These are phyloP conservation scores for Sorex maritimensis DNA, from an alignment of 2,797 vertebrate genomes.

Conservation along the genomic window DNA sequence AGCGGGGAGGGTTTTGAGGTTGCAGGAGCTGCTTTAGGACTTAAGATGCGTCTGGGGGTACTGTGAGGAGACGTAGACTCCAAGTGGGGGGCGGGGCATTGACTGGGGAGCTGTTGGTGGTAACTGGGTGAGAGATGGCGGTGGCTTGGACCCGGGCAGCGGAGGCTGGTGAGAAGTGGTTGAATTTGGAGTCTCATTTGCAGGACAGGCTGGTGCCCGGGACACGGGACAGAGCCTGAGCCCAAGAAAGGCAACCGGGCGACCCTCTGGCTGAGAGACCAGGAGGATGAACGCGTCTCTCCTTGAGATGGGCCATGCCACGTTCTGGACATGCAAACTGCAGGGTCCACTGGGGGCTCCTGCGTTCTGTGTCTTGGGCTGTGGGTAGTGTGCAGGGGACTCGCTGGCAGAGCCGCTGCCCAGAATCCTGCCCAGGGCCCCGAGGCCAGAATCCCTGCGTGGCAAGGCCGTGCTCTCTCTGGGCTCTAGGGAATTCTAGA, in stretches of 20 bases:
- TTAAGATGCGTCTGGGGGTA: neutral
- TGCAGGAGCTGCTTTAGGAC: fast-evolving
- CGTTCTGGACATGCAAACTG: neutral
- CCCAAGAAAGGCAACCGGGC: too few relatives aligned
- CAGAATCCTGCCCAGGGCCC: too few relatives aligned
- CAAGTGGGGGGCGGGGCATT: neutral
- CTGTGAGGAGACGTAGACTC: neutral
- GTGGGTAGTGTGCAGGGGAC: too few relatives aligned
- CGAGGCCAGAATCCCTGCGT: too few relatives aligned
- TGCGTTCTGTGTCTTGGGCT: neutral
- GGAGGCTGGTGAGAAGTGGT: neutral
- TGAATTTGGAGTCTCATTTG: neutral
- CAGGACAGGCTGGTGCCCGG: neutral
- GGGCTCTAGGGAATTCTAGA: neutral
- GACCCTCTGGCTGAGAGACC: neutral
- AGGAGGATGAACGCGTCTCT: neutral
- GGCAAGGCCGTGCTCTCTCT: neutral
- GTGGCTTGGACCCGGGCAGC: neutral
- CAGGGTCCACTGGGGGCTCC: neutral
- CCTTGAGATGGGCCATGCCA: neutral
- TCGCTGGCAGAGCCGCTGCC: too few relatives aligned
- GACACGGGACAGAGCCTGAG: fast-evolving
- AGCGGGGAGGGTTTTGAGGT: neutral
- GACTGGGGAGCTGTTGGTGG: neutral
- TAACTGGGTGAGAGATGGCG: fast-evolving